Conservation (phyloP, 37 sponge, comb jelly and placozoan species). For the Geodia barretti region DNA sequence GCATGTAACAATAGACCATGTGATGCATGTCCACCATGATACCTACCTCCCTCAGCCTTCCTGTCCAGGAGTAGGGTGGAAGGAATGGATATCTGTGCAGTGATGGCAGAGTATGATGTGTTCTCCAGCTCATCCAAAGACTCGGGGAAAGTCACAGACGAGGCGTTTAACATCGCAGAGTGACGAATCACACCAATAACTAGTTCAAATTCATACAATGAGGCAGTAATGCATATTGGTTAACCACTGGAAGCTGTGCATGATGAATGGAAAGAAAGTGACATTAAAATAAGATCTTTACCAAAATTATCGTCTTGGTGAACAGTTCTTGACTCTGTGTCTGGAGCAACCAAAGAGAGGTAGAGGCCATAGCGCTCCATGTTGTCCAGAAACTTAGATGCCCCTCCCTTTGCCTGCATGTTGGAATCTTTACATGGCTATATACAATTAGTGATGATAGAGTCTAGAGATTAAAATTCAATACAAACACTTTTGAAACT, state of each 20-base stretch:
- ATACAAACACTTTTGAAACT: too few relatives aligned
- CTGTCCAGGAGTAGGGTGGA: neutral
- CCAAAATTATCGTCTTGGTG: neutral
- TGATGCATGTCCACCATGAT: too few relatives aligned
- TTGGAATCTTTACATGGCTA: too few relatives aligned
- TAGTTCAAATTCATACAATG: too few relatives aligned
- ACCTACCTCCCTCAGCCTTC: neutral
- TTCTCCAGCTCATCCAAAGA: neutral
- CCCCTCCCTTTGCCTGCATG: neutral
- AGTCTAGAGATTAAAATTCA: too few relatives aligned
- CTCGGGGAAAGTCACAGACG: neutral
- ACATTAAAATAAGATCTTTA: too few relatives aligned
- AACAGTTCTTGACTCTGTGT: neutral
- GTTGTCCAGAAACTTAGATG: neutral
- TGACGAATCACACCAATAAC: neutral
- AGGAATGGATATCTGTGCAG: neutral
- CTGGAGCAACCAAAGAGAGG: neutral
- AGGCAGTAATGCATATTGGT: too few relatives aligned
- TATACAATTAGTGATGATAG: too few relatives aligned
- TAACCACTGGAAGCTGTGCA: too few relatives aligned
- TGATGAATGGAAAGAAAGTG: too few relatives aligned
- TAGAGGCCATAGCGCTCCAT: neutral
- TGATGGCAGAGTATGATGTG: neutral
- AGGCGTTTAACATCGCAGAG: neutral
- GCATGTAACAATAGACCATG: too few relatives aligned